Evolutionary conservation across 2,797 vertebrate species (phyloP).

Genomic region (Phalloptychus januarius): DNA sequence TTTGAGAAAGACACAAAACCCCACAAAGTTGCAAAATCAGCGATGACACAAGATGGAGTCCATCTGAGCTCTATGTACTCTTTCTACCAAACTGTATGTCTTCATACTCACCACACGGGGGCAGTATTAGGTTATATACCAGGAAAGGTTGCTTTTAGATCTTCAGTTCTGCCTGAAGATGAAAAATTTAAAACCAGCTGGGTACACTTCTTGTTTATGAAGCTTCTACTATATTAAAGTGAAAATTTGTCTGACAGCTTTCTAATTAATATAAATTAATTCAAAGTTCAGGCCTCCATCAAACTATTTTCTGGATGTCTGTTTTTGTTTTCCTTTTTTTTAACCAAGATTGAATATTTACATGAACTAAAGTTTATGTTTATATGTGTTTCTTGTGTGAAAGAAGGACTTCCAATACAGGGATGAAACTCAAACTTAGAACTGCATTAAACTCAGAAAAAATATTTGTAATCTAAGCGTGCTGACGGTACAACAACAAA

Average conservation of each 20-base stretch:
- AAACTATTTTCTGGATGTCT: neutral
- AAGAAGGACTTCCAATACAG: neutral
- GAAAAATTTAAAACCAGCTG: neutral
- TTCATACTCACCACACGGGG: conserved; percentile 51
- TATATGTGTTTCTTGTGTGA: neutral
- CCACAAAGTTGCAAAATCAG: neutral
- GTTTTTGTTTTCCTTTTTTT: neutral
- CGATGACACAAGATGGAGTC: conserved; percentile 12
- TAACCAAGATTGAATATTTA: neutral
- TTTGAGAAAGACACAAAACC: neutral
- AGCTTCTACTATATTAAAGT: neutral
- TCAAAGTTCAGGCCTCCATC: neutral
- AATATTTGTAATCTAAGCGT: neutral
- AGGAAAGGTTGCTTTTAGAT: neutral
- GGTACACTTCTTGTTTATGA: neutral
- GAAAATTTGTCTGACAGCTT: neutral
- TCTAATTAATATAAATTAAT: neutral
- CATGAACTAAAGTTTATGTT: neutral
- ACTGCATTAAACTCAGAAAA: neutral
- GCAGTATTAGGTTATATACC: conserved; percentile 51
- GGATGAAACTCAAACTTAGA: neutral
- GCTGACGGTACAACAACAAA: neutral
- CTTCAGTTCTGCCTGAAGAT: neutral
- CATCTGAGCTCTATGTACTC: neutral
- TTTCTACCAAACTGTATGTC: conserved; percentile 22